Evolutionary conservation across 2,888 invertebrate genomes (phyloP).

Genomic region (Acrobasis consociella): DNA sequence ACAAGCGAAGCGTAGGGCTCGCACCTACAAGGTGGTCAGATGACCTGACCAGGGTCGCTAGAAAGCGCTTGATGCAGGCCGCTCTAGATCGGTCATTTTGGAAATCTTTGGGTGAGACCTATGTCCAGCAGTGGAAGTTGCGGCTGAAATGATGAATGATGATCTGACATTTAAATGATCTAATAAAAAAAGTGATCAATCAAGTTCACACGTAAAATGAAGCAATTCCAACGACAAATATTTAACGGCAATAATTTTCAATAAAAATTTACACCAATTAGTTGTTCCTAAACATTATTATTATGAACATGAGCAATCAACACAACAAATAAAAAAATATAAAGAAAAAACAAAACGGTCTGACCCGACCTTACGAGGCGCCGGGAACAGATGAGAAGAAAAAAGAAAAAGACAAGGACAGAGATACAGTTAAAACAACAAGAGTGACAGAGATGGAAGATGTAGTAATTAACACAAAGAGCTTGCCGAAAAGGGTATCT

Average conservation of each 20-base stretch:
- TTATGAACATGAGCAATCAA: conserved; percentile 71
- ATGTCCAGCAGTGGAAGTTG: too few species aligned
- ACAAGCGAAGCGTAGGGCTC: too few species aligned
- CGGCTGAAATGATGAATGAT: too few species aligned
- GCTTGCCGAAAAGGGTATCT: conserved; percentile 66
- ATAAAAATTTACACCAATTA: conserved; percentile 80
- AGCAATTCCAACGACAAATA: conserved; percentile 12
- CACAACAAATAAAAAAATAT: conserved; percentile 61
- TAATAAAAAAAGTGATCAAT: conserved; percentile 39
- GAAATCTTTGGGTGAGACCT: too few species aligned
- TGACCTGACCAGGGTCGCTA: too few species aligned
- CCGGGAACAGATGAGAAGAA: conserved; percentile 46
- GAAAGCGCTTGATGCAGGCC: too few species aligned
- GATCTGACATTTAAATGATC: too few species aligned
- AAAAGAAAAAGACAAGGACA: conserved; percentile 36
- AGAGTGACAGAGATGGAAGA: conserved; percentile 37
- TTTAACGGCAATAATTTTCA: conserved; percentile 58
- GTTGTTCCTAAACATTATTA: conserved; percentile 75
- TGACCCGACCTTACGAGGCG: conserved; percentile 78
- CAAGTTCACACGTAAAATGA: not conserved
- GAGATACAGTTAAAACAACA: conserved; percentile 28
- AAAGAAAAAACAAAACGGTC: conserved; percentile 62
- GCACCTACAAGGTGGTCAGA: too few species aligned
- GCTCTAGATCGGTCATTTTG: too few species aligned
- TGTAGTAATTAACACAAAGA: conserved; percentile 73